phyloP scores from a whole-genome alignment of 2,888 invertebrate genomes.

The Adelognathus sp. region DNA sequence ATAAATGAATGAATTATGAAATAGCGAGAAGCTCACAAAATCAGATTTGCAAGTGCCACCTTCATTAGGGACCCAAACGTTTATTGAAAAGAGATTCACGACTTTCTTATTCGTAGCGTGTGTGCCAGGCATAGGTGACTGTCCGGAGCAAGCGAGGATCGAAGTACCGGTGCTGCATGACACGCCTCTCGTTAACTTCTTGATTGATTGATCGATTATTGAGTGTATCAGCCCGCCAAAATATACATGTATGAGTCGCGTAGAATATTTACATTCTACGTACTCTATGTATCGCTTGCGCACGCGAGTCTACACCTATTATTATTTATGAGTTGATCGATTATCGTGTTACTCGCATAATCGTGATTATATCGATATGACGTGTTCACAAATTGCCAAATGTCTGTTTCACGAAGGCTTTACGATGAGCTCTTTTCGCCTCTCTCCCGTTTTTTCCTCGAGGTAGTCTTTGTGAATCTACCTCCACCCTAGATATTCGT shows the following conservation, averaged over 20 bases:
- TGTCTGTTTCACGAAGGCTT: not conserved
- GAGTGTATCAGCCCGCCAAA: conserved; percentile 37
- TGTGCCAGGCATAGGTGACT: not conserved
- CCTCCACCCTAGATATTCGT: too few species aligned
- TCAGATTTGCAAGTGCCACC: too few species aligned
- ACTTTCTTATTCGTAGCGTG: not conserved
- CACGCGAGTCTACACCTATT: not conserved
- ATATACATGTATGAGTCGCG: not conserved
- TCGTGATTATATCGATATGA: not conserved
- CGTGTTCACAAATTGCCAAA: conserved; percentile 3
- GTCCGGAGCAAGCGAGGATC: not conserved
- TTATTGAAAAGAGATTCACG: conserved; percentile 6
- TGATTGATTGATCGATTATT: conserved; percentile 52
- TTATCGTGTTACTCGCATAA: not conserved
- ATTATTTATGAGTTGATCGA: conserved; percentile 9
- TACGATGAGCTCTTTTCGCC: too few species aligned
- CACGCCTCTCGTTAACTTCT: conserved; percentile 24
- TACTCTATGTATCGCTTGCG: too few species aligned
- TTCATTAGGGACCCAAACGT: not conserved
- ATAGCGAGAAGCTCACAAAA: too few species aligned
- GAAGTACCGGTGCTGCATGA: conserved; percentile 18
- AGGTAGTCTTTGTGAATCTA: too few species aligned
- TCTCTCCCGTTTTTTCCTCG: too few species aligned
- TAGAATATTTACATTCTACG: conserved; percentile 1
- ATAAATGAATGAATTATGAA: too few species aligned